These are phyloP conservation scores for Olivierus martensii DNA, from an alignment of 1,140 invertebrate species.

Conservation along the genomic window DNA sequence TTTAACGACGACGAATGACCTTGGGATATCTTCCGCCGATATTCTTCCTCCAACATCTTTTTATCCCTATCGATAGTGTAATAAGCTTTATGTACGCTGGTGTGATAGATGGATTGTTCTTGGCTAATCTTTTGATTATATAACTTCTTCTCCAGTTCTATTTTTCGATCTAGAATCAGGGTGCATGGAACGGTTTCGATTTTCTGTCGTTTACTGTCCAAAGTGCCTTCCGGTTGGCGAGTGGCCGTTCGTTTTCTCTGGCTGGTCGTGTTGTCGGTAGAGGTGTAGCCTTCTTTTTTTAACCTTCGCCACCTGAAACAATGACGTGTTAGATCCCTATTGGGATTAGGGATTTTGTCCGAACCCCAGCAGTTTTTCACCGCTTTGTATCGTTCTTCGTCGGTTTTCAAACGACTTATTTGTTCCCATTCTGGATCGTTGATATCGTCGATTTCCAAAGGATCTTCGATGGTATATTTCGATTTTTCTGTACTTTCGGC, in stretches of 20 bases:
- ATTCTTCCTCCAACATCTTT: neutral
- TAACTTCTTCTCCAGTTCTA: neutral
- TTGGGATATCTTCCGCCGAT: neutral
- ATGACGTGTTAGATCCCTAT: constrained; percentile 12
- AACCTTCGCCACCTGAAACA: neutral
- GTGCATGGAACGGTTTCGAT: neutral
- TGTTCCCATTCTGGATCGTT: constrained; percentile 13
- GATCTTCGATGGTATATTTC: no score
- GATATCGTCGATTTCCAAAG: constrained; percentile 12
- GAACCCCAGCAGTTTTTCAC: constrained; percentile 13
- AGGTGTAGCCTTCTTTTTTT: neutral
- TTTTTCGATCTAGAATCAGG: neutral
- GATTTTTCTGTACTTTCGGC: no score
- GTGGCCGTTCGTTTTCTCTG: constrained; percentile 4
- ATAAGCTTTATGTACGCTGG: neutral
- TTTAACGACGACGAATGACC: neutral
- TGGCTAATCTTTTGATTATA: neutral
- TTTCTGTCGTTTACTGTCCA: neutral
- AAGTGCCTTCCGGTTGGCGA: neutral
- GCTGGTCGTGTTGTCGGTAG: neutral
- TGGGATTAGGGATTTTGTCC: constrained; percentile 12
- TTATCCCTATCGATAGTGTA: neutral
- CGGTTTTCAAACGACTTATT: constrained; percentile 6
- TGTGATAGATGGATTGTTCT: neutral
- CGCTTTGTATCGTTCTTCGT: constrained; percentile 15